Conservation (phyloP, 1,140 invertebrate genomes). For the Neelides sp. region DNA sequence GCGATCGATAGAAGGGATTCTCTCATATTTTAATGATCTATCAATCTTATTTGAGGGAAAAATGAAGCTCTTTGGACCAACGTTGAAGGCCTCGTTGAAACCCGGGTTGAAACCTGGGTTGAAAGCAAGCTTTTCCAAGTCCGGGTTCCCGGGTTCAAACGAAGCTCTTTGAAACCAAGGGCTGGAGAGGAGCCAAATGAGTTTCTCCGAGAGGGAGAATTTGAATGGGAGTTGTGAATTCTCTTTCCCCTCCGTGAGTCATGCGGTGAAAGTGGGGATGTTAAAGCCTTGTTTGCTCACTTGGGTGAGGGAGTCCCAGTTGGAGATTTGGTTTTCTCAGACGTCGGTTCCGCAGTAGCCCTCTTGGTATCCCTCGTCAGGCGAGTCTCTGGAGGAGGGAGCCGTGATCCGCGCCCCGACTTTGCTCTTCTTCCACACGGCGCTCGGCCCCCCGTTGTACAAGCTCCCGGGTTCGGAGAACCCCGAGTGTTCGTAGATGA, state of each 20-base stretch:
- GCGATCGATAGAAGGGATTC: constrained; percentile 10
- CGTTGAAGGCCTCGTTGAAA: no score
- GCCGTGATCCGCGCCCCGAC: constrained; percentile 47
- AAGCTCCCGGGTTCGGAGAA: constrained; percentile 25
- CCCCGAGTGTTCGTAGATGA: constrained; percentile 39
- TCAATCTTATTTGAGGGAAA: constrained; percentile 1
- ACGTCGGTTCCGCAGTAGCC: constrained; percentile 75
- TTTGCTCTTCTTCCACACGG: constrained; percentile 43
- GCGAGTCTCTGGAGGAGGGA: constrained; percentile 60
- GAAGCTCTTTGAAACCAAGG: neutral
- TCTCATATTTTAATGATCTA: constrained; percentile 6
- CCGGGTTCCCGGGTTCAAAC: neutral
- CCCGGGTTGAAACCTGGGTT: no score
- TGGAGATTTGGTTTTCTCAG: constrained; percentile 38
- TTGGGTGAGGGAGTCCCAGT: neutral
- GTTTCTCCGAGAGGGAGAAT: constrained; percentile 1
- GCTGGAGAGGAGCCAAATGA: constrained; percentile 20
- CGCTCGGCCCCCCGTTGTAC: constrained; percentile 53
- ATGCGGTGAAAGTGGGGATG: neutral
- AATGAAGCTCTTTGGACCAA: neutral
- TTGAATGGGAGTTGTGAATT: constrained; percentile 9
- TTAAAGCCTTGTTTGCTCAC: neutral
- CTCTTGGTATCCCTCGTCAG: constrained; percentile 81
- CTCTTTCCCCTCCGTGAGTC: neutral
- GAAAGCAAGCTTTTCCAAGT: neutral